Percentiles rank a stretch among this genome's conserved stretches.
These are phyloP conservation scores for Pyrochroa serraticornis DNA, from an alignment of 2,888 invertebrate species.

Conservation along the genomic window DNA sequence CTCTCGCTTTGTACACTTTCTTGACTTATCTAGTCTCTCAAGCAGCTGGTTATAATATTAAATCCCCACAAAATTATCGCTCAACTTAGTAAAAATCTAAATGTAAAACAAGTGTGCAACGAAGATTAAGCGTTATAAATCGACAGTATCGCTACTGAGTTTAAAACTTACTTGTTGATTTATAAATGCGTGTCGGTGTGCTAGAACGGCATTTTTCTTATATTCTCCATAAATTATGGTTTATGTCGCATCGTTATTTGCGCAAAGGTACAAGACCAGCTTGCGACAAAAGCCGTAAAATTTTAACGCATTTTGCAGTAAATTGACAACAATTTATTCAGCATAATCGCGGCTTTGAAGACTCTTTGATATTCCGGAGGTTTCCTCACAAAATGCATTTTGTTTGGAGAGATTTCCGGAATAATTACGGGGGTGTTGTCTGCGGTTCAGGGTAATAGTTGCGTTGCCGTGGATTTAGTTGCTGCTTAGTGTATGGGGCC, in stretches of 20 bases:
- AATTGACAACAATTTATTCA: neutral
- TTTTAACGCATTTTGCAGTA: neutral
- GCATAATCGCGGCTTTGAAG: neutral
- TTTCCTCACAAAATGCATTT: neutral
- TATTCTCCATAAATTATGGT: neutral
- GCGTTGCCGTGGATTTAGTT: neutral
- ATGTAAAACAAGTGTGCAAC: no score
- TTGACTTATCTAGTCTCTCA: neutral
- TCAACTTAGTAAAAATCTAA: neutral
- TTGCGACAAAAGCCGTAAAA: neutral
- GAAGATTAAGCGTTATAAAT: no score
- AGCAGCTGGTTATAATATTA: neutral
- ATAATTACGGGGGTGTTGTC: neutral
- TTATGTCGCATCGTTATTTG: neutral
- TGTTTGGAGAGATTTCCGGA: neutral
- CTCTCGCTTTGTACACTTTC: slow-evolving; percentile 2
- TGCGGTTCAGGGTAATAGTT: neutral
- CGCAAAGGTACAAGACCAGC: neutral
- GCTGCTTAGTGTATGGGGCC: no score
- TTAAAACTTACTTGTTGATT: neutral
- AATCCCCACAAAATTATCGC: neutral
- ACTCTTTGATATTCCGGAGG: neutral
- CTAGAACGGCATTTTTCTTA: neutral
- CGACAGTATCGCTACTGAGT: neutral
- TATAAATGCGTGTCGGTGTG: neutral